These are phyloP conservation scores for Nomada flava DNA, from an alignment of 2,888 invertebrate genomes.

Conservation along the genomic window DNA sequence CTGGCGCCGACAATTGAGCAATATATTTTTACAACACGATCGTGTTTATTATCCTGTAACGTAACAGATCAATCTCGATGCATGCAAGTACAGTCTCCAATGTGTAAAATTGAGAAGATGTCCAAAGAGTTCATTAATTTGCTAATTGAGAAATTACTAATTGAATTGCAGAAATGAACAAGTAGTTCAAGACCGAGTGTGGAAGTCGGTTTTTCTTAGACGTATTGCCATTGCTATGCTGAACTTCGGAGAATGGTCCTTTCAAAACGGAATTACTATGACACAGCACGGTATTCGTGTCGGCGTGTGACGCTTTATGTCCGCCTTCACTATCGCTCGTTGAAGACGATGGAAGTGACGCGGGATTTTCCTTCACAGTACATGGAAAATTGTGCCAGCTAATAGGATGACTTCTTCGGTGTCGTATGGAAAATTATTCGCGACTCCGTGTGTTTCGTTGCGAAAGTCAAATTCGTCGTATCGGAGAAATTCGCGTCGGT, in stretches of 20 bases:
- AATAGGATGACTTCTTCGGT: conserved; percentile 26
- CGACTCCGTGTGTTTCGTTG: neutral
- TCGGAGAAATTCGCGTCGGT: neutral
- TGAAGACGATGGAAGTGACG: conserved; percentile 14
- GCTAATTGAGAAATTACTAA: no score
- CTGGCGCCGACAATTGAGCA: no score
- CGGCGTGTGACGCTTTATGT: neutral
- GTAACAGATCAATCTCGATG: no score
- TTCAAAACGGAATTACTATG: neutral
- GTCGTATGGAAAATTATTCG: conserved; percentile 17
- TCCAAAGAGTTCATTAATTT: no score
- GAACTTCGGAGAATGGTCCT: neutral
- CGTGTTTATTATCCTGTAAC: no score
- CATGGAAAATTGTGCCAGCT: conserved; percentile 22
- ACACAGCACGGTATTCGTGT: neutral
- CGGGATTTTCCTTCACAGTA: neutral
- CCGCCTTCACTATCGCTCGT: neutral
- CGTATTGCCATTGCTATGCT: neutral
- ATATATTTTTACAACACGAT: no score
- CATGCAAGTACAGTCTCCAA: no score
- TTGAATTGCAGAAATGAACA: no score
- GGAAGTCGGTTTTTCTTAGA: neutral
- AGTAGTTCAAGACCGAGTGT: neutral
- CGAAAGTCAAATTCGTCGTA: conserved; percentile 1
- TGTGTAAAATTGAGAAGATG: no score